Conservation (phyloP, 37 sponge, comb jelly and placozoan species). For the Theonella swinhoei region DNA sequence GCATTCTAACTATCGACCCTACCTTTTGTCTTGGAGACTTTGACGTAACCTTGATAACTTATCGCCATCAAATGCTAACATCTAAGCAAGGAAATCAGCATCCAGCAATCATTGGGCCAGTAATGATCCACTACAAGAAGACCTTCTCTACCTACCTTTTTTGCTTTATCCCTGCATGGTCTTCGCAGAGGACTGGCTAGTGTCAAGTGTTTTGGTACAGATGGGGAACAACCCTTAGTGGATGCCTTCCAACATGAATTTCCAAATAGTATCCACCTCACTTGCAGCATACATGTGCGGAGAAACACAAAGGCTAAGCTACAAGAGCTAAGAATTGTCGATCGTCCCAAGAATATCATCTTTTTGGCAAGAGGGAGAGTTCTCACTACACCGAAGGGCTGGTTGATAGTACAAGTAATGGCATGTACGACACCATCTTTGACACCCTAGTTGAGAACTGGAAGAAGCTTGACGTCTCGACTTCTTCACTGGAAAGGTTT, state of each 20-base stretch:
- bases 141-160: not conserved
- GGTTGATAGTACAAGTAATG: not conserved
- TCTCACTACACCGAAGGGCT: not conserved
- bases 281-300: not conserved
- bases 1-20: constrained; percentile 41
- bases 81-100: not conserved
- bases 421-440: not conserved
- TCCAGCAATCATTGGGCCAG: not conserved
- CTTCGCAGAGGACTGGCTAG: not conserved
- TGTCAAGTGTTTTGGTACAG: not conserved
- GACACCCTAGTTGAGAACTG: not conserved
- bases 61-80: not conserved
- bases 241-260: not conserved
- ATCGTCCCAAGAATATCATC: not conserved
- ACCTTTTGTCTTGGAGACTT: constrained; percentile 44
- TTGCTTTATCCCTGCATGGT: not conserved
- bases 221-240: not conserved
- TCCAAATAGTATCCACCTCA: not conserved
- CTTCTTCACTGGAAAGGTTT: constrained; percentile 26
- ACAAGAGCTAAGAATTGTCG: not conserved
- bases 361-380: not conserved
- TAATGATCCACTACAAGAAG: not conserved
- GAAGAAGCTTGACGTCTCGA: not conserved
- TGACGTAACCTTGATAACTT: constrained; percentile 55
- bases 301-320: not conserved